Base-by-base conservation (phyloP, 2,113 vertebrate genomes). In the Mandrillus leucophaeus region DNA sequence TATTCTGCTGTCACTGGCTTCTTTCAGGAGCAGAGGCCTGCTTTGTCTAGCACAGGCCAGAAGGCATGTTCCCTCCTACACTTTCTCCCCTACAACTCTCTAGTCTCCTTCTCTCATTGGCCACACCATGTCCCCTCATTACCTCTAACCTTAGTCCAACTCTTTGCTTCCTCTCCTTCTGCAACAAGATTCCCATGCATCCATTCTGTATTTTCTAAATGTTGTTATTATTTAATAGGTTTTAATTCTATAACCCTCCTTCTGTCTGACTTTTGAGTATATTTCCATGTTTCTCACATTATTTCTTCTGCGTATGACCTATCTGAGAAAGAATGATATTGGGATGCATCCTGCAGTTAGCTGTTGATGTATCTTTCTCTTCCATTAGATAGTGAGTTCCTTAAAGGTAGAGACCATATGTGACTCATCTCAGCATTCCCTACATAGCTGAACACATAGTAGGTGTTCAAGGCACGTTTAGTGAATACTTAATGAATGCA, bases 41-140 rank as follows among this genome's bases (percentile, higher is more conserved):
- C 57, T 85, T 91, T 75, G 27, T 80, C n/a, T 30, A 40, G 55
- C 6, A 52, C 0, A 55, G 27, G 45, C 11, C 22, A 3, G 13
- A 88, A 82, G 35, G 50, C n/a, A 52, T 14, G 10, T 17, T 90
- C 38, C 18, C 17, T 61, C 35, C 38, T 72, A 17, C 6, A 35
- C 10, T 61, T 61, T 3, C n/a, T 43, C 20, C 11, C 40, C 27
- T 0, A 1, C 4, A 68, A 2, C 7, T 3, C n/a, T 38, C 14
- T 32, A 59, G 2, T 0, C 11, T 8, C 12, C 11, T 23, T 6
- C 6, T 0, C 14, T 70, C 38, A 6, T 5, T 4, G 4, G 16
- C 16, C 27, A 35, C 50, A 12, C 25, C n/a, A 38, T 30, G 22
- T 27, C 70, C 35, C 32, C 64, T 40, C 45, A 30, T 27, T 3